phyloP scores from a whole-genome alignment of 35 echinoderm and acorn worm genomes.

The Ophiothrix spiculata region DNA sequence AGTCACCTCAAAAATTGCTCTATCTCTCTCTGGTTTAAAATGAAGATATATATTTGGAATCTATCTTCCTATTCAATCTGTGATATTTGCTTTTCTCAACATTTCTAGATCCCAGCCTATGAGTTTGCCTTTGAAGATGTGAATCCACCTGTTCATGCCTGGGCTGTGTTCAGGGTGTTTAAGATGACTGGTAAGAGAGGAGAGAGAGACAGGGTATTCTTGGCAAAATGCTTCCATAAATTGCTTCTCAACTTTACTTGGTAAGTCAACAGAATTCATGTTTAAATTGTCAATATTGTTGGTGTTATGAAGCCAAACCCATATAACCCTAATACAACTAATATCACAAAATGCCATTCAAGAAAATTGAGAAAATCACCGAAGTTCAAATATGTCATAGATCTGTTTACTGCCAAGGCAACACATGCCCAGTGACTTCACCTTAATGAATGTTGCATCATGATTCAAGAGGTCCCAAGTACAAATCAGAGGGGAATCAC shows the following conservation, averaged over 20 bases:
- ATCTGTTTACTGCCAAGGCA: neutral
- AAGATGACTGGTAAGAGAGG: constrained; percentile 85
- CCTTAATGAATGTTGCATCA: neutral
- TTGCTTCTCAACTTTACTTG: constrained; percentile 98
- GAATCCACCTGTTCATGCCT: constrained; percentile 98
- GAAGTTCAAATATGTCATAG: no score
- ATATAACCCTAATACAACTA: neutral
- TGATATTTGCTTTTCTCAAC: neutral
- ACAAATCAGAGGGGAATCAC: no score
- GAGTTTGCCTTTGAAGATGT: constrained; percentile 98
- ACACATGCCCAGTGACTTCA: neutral
- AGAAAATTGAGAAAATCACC: no score
- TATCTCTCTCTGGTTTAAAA: no score
- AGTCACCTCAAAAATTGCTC: no score
- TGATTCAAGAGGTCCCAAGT: no score
- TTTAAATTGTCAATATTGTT: neutral
- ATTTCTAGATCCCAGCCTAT: constrained; percentile 86
- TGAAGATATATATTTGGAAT: no score
- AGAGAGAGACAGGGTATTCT: constrained; percentile 72
- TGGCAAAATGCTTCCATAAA: constrained; percentile 90
- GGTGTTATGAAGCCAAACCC: neutral
- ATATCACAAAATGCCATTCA: neutral
- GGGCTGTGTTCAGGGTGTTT: constrained; percentile 98
- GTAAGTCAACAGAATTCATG: constrained; percentile 17
- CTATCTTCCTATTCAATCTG: no score